phyloP scores from a whole-genome alignment of 1,140 invertebrate genomes.

The Apolygus lucorum region DNA sequence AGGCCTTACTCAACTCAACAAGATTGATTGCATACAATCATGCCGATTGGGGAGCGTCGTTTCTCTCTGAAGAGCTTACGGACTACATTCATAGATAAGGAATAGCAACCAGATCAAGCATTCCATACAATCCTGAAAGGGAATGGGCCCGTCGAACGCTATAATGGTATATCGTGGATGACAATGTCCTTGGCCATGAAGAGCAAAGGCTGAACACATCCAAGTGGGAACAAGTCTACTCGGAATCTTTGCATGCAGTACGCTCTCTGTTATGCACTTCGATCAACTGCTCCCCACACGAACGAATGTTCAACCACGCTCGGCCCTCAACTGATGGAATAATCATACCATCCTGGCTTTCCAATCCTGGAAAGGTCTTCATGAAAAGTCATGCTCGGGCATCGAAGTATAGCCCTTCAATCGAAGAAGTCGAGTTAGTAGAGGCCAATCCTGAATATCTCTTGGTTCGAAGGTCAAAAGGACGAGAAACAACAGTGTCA shows the following conservation, averaged over 20 bases:
- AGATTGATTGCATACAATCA: background rate
- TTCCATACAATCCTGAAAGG: constrained; percentile 18
- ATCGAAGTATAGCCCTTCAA: too few species aligned
- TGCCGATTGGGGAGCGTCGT: background rate
- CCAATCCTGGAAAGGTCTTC: background rate
- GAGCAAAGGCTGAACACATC: background rate
- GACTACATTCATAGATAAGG: background rate
- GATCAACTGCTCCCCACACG: background rate
- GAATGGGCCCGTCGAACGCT: too few species aligned
- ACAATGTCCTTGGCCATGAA: constrained; percentile 10
- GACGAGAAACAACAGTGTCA: background rate
- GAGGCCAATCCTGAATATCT: background rate
- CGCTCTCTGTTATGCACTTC: constrained; percentile 16
- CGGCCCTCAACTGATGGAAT: background rate
- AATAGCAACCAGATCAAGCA: background rate
- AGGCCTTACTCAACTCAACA: too few species aligned
- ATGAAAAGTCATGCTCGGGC: too few species aligned
- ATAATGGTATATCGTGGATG: constrained; percentile 17
- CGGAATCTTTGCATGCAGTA: background rate
- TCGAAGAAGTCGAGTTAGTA: too few species aligned
- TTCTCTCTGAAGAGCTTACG: background rate
- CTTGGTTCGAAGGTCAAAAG: background rate
- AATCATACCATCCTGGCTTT: background rate
- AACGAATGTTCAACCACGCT: too few species aligned
- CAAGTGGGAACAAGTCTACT: constrained; percentile 15